Base-by-base conservation (phyloP, 2,113 vertebrate species). In the Antennarius striatus region DNA sequence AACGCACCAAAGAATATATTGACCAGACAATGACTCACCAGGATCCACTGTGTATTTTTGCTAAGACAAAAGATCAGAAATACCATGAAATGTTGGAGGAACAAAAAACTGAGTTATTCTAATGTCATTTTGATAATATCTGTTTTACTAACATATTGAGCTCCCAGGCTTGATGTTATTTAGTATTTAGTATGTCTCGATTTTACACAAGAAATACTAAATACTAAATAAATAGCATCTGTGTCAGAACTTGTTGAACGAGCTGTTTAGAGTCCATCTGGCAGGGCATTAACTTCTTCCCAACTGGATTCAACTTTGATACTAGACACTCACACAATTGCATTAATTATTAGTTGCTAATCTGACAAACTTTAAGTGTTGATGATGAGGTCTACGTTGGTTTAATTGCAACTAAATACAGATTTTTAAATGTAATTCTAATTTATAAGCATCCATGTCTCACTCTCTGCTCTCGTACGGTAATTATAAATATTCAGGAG, bases 1-100 rank as follows among this genome's bases (percentile, higher is more conserved):
- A 15, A 46, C 29, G 22, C 53, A 78, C 75, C 61, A 68, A 77
- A 76, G 65, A 56, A 63, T 71, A 52, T 69, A 71, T 50, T 77
- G 84, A 81, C 65, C 77, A 68, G 75, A 69, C 75, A 64, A 40
- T 17, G 72, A 77, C 72, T 64, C 57, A 0, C 54, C 48, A 43
- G 46, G 60, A 32, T 72, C 61, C 22, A 9, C 67, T 15, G 62
- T 63, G 56, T 45, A 45, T 11, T 9, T 36, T 36, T 36, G 42
- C 10, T 3, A 45, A 45, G 42, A 11, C 1, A 45, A 13, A 10
- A 45, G 42, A 3, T 45, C 42, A 10, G 42, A 8, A 36, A 7
- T 36, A 7, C 32, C 32, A 36, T 36, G 3, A 36, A 3, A 36
- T 36, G 7, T 36, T 5, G 32, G 32, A 36, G 32, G 3, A 36